phyloP scores from a whole-genome alignment of 2,888 invertebrate genomes.

The Rotaria socialis region DNA sequence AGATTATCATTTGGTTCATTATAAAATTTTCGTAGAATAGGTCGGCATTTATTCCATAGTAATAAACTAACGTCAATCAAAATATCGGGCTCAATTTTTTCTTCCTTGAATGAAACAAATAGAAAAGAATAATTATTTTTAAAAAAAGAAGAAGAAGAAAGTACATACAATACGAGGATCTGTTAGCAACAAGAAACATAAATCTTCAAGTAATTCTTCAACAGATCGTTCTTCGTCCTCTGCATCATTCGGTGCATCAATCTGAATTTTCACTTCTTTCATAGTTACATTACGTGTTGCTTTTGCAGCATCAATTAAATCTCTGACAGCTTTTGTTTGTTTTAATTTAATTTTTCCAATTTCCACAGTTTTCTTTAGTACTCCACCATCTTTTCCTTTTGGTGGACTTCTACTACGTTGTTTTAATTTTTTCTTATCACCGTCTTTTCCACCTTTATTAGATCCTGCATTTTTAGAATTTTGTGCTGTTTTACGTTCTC shows the following conservation, averaged over 20 bases:
- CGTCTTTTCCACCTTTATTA: constrained; percentile 53
- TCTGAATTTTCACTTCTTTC: not conserved
- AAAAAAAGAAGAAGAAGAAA: not conserved
- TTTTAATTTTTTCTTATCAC: constrained; percentile 49
- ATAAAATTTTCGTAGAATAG: constrained; percentile 57
- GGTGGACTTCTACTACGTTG: constrained; percentile 40
- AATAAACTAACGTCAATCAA: constrained; percentile 56
- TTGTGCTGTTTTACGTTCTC: constrained; percentile 50
- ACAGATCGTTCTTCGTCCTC: not conserved
- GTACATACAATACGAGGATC: not conserved
- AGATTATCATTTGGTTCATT: constrained; percentile 57
- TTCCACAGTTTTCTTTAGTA: not conserved
- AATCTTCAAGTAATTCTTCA: constrained; percentile 13
- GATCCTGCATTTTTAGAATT: constrained; percentile 52
- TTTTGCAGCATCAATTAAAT: not conserved
- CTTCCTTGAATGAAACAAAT: constrained; percentile 50
- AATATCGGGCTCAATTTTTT: constrained; percentile 55
- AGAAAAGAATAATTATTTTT: not conserved
- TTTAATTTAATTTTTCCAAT: not conserved
- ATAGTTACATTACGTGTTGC: not conserved
- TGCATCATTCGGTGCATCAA: not conserved
- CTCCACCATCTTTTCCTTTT: constrained; percentile 37
- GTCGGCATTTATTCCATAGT: constrained; percentile 58
- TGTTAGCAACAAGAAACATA: not conserved
- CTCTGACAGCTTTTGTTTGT: not conserved